Conservation (phyloP, 2,888 invertebrate genomes). For the Hofmannophila pseudospretella region DNA sequence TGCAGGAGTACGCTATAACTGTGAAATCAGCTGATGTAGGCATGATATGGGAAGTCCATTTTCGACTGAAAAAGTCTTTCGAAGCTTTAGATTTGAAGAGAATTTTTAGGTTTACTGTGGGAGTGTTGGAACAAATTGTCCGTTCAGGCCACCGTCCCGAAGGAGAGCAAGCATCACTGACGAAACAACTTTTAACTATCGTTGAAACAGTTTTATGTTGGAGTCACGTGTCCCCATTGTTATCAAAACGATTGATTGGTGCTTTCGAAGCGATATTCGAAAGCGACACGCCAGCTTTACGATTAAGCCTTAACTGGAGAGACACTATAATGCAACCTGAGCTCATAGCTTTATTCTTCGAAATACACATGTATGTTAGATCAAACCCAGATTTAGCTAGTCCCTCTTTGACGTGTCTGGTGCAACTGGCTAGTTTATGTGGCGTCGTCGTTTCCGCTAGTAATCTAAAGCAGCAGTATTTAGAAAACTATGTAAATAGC, state of each 20-base stretch:
- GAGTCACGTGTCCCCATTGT: constrained; percentile 84
- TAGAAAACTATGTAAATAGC: constrained; percentile 64
- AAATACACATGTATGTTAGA: constrained; percentile 89
- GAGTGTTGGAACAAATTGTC: constrained; percentile 62
- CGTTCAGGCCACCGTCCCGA: constrained; percentile 65
- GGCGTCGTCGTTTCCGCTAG: constrained; percentile 54
- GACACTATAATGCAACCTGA: constrained; percentile 86
- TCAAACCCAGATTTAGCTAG: constrained; percentile 85
- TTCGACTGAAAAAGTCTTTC: constrained; percentile 89
- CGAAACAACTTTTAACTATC: constrained; percentile 85
- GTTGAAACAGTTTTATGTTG: constrained; percentile 88
- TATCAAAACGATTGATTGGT: constrained; percentile 83
- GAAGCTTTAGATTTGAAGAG: constrained; percentile 87
- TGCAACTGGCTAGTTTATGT: constrained; percentile 81
- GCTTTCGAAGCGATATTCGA: constrained; percentile 84
- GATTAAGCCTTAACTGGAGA: constrained; percentile 83
- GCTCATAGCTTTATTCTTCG: constrained; percentile 87
- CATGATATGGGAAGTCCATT: constrained; percentile 92
- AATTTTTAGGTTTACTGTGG: constrained; percentile 81
- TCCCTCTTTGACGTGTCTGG: constrained; percentile 88
- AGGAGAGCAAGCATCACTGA: constrained; percentile 74
- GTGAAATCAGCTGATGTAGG: constrained; percentile 92
- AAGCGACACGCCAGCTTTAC: constrained; percentile 80
- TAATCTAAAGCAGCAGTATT: constrained; percentile 60
- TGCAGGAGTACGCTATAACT: constrained; percentile 93